Percentiles rank a stretch among this genome's conserved stretches.
Conservation (phyloP, 2,888 invertebrate genomes). For the Epistrophe grossulariae region DNA sequence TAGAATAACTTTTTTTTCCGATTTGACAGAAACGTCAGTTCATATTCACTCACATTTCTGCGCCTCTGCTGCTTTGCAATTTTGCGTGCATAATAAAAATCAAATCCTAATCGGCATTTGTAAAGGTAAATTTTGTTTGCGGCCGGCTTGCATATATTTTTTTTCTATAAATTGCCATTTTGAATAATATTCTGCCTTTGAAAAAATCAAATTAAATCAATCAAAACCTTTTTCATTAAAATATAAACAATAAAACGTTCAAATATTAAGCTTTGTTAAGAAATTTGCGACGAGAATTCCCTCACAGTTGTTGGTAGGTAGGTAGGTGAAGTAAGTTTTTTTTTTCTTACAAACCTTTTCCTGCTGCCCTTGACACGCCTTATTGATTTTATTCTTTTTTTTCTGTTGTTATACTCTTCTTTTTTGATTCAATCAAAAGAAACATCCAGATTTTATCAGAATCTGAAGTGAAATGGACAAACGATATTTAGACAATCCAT, state of each 20-base stretch:
- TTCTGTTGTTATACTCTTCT: not conserved
- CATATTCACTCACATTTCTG: not conserved
- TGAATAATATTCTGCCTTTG: not conserved
- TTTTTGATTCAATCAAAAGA: not conserved
- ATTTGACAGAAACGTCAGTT: not conserved
- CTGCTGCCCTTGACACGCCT: conserved; percentile 59
- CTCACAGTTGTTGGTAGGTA: not conserved
- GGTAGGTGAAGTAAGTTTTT: conserved; percentile 4
- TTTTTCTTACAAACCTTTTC: conserved; percentile 10
- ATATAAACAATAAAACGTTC: not conserved
- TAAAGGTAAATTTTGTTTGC: conserved; percentile 13
- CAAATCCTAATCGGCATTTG: not conserved
- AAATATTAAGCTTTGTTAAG: not conserved
- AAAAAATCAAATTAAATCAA: not conserved
- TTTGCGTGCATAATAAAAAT: not conserved
- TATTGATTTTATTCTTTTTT: conserved; percentile 62
- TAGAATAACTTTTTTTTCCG: not conserved
- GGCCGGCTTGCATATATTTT: conserved; percentile 25
- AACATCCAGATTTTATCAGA: not conserved
- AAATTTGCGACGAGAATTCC: not conserved
- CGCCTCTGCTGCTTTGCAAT: not conserved
- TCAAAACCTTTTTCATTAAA: not conserved
- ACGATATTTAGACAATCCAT: conserved; percentile 82
- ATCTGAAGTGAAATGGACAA: conserved; percentile 79
- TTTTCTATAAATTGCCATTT: conserved; percentile 7